Conservation (phyloP, 2,888 invertebrate species). For the Ariolimax columbianus region DNA sequence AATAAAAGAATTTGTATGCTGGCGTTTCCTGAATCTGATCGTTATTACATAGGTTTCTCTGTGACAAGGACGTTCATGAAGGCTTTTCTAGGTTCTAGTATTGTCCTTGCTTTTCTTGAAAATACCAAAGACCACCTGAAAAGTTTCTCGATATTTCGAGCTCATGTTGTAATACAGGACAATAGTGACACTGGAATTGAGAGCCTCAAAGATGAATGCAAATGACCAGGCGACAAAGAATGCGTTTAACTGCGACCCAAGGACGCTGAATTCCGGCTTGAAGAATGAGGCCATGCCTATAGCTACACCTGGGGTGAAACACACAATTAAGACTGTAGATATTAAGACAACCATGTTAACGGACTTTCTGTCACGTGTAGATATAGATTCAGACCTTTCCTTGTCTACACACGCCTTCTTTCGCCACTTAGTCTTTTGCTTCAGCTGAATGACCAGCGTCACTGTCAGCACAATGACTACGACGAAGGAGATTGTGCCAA, state of each 20-base stretch:
- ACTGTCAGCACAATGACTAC: neutral
- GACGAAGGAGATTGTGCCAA: neutral
- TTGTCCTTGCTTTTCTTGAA: neutral
- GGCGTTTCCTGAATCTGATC: too few relatives aligned
- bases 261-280: constrained; percentile 17
- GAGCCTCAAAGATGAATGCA: constrained; percentile 6
- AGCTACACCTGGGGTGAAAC: constrained; percentile 13
- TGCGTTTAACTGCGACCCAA: neutral
- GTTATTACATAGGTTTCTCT: too few relatives aligned
- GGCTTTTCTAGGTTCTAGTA: too few relatives aligned
- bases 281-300: constrained; percentile 5
- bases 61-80: too few relatives aligned
- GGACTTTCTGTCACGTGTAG: neutral
- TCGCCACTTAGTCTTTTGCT: constrained; percentile 3
- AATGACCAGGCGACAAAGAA: constrained; percentile 18
- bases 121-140: constrained; percentile 1
- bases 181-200: neutral
- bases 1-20: too few relatives aligned
- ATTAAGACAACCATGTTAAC: constrained; percentile 11
- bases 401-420: neutral
- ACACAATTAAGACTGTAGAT: neutral
- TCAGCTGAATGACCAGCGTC: neutral
- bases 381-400: neutral
- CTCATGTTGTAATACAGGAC: constrained; percentile 9
- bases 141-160: constrained; percentile 7